Percentiles rank a stretch among this genome's conserved stretches.
These are phyloP conservation scores for Alviniconcha strummeri DNA, from an alignment of 2,888 invertebrate genomes.

Conservation along the genomic window DNA sequence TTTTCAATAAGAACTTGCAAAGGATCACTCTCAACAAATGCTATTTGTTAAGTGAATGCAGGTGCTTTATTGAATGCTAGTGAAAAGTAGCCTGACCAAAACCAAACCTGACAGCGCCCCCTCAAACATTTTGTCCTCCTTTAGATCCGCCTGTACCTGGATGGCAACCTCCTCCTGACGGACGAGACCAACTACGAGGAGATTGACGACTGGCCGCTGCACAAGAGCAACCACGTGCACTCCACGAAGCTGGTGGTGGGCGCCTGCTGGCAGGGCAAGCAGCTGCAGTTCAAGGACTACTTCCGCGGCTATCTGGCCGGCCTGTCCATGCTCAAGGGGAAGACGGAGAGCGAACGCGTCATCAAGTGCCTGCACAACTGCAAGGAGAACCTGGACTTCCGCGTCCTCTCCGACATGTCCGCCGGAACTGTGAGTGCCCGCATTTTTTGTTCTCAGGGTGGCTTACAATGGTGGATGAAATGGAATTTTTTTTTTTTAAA, in stretches of 20 bases:
- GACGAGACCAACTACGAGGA: slow-evolving; percentile 93
- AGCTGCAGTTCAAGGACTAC: slow-evolving; percentile 92
- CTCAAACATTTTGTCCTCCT: background rate
- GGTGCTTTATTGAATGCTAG: no score
- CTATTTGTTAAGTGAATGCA: no score
- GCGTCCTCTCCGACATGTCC: slow-evolving; percentile 86
- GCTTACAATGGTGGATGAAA: no score
- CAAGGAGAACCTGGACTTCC: slow-evolving; percentile 73
- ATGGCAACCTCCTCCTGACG: slow-evolving; percentile 84
- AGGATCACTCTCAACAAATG: no score
- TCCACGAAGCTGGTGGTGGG: slow-evolving; percentile 92
- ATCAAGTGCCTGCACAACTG: slow-evolving; percentile 72
- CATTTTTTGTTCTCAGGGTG: background rate
- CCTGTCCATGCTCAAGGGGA: slow-evolving; percentile 81
- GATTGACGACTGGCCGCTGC: slow-evolving; percentile 99
- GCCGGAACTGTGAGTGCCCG: slow-evolving; percentile 81
- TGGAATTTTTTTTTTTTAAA: background rate
- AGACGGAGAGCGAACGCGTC: slow-evolving; percentile 69
- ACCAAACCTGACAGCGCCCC: no score
- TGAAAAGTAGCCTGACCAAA: no score
- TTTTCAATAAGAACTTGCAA: no score
- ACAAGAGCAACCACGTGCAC: slow-evolving; percentile 85
- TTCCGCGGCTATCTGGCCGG: slow-evolving; percentile 93
- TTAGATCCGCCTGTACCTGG: slow-evolving; percentile 82
- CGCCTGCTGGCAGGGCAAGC: slow-evolving; percentile 96